These are phyloP conservation scores for Cheilosia soror DNA, from an alignment of 2,888 invertebrate genomes.

Conservation along the genomic window DNA sequence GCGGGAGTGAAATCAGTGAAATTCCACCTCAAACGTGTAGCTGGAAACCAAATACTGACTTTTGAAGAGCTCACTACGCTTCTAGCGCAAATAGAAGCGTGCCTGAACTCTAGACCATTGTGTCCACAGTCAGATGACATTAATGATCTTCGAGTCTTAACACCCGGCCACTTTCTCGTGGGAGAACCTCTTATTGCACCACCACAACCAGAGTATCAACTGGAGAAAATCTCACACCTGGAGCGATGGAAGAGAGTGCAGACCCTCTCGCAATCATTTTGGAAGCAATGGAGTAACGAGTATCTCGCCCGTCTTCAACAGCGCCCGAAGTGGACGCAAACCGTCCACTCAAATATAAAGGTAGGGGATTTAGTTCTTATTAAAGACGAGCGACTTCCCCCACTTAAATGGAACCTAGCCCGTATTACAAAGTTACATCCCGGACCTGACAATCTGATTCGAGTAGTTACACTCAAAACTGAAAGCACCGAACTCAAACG, in stretches of 20 bases:
- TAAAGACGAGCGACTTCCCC: background rate
- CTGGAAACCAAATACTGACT: background rate
- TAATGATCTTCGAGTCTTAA: too few species aligned
- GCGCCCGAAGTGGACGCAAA: too few species aligned
- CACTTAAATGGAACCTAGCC: background rate
- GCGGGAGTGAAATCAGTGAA: too few species aligned
- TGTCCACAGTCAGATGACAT: too few species aligned
- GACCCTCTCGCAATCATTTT: background rate
- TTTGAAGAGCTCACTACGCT: conserved; percentile 3
- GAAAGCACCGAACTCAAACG: background rate
- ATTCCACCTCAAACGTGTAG: too few species aligned
- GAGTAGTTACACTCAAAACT: conserved; percentile 11
- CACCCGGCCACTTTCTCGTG: too few species aligned
- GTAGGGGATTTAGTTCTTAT: background rate
- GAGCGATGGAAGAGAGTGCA: background rate
- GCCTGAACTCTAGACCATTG: background rate
- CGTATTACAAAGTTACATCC: background rate
- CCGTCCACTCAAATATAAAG: background rate
- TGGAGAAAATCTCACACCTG: background rate
- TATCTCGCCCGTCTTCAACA: background rate
- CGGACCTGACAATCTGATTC: background rate
- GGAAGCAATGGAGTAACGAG: background rate
- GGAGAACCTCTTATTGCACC: background rate
- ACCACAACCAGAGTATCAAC: background rate
- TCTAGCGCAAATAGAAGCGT: background rate